Percentiles rank a stretch among this genome's conserved stretches.
These are phyloP conservation scores for Spea multiplicata DNA, from an alignment of 2,113 vertebrate species.

Conservation along the genomic window DNA sequence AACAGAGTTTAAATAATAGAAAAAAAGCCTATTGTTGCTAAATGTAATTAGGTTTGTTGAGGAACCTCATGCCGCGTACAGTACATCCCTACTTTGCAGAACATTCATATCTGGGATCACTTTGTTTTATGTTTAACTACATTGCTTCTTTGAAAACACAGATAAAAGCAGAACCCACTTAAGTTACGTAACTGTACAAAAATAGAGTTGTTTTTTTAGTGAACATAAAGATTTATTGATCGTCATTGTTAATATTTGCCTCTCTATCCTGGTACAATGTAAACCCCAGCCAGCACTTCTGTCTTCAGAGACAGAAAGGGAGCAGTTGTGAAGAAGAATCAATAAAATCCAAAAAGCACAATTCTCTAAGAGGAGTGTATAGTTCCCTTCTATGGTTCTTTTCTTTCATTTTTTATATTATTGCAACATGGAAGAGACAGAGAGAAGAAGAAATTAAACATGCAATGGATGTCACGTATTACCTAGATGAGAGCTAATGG, in stretches of 20 bases:
- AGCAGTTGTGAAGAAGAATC: slow-evolving; percentile 3
- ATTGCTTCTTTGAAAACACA: slow-evolving; percentile 43
- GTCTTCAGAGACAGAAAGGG: slow-evolving; percentile 37
- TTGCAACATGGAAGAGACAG: slow-evolving; percentile 12
- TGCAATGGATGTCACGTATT: not conserved
- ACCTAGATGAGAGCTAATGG: not conserved
- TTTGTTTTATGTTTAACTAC: slow-evolving; percentile 30
- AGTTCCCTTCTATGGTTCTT: not conserved
- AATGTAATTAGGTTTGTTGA: slow-evolving; percentile 41
- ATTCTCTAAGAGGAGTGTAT: slow-evolving; percentile 11
- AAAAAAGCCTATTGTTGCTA: slow-evolving; percentile 35
- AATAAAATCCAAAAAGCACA: slow-evolving; percentile 9
- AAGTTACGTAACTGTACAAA: slow-evolving; percentile 36
- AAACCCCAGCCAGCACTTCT: slow-evolving; percentile 21
- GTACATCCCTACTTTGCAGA: slow-evolving; percentile 26
- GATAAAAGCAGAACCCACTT: slow-evolving; percentile 26
- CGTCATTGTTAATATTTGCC: slow-evolving; percentile 36
- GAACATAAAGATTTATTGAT: slow-evolving; percentile 46
- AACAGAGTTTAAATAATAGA: slow-evolving; percentile 28
- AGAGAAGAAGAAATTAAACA: not conserved
- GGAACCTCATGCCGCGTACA: slow-evolving; percentile 18
- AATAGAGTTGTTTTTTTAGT: slow-evolving; percentile 33
- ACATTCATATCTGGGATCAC: slow-evolving; percentile 21
- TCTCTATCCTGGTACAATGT: slow-evolving; percentile 20
- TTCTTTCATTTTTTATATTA: not conserved